Base-by-base conservation (phyloP, 2,888 invertebrate species). In the Synergus japonicus region DNA sequence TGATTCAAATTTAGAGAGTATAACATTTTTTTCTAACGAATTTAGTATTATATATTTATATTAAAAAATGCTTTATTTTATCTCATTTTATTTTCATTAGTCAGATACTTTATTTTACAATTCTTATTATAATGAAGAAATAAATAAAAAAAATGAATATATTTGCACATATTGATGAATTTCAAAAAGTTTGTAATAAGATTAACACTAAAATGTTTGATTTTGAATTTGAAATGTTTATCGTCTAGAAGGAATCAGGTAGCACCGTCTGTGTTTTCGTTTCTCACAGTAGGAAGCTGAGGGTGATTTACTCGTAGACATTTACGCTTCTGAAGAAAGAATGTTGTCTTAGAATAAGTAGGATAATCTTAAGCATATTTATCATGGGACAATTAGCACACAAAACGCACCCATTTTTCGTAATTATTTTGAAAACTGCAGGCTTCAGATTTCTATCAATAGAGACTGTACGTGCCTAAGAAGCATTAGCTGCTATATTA, bases 291-390 rank as follows among this genome's bases (percentile, higher is more conserved):
- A 44, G 18, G 67, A 67, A 8, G 41, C 43, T 12, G 29, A 2
- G 15, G 13, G 64, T 10, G 46, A 49, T 46, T 69, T 69, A 46
- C 46, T 46, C 13, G 44, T 22, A 18, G 12, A 13, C 8, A 46
- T 22, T 46, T 67, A 69, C 46, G 22, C 46, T 49, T 22, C 22
- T 44, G 13, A 46, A 29, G 18, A 73, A 77, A 82, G 86, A 87
- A 87, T 79, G 88, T 88, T 89, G 86, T 91, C 87, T 89, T 86
- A 87, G 86, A 89, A 88, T 87, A 87, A 90, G 87, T 46, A 82
- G 88, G 88, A 89, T 89, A 87, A 90, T 86, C 87, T 84, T 85
- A 87, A 86, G 84, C 65, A 84, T 87, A 88, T 88, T 88, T 87
- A 83, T 69, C 67, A 18, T 43, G 41, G 18, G n/a, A 44, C 44